Evolutionary conservation across 2,113 vertebrate genomes (phyloP).

Genomic region (Platysternon megacephalum): DNA sequence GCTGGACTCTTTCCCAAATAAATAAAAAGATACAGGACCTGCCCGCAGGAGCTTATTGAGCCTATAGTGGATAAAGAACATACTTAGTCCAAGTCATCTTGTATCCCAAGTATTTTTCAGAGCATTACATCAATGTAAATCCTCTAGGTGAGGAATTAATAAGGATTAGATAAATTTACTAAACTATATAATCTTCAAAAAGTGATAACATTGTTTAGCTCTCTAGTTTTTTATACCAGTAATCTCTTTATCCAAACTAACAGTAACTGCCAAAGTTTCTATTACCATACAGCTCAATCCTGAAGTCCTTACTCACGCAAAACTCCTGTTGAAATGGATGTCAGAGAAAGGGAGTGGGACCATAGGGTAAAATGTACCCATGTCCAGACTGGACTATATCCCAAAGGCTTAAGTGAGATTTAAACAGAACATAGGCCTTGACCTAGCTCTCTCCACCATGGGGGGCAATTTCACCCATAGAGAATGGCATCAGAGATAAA

Average conservation of each 20-base stretch:
- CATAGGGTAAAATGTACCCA: not conserved
- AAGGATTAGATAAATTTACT: slow-evolving; percentile 68
- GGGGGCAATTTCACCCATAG: not conserved
- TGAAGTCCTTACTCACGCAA: not conserved
- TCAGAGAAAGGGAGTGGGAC: not conserved
- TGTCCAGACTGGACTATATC: not conserved
- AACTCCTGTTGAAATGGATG: not conserved
- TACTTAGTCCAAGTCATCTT: not conserved
- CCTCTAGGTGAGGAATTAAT: slow-evolving; percentile 64
- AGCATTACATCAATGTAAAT: slow-evolving; percentile 40
- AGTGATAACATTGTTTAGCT: slow-evolving; percentile 64
- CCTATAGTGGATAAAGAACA: not conserved
- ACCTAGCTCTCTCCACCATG: not conserved
- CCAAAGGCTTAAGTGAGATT: not conserved
- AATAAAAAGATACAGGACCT: not conserved
- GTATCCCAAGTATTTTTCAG: slow-evolving; percentile 39
- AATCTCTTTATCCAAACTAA: slow-evolving; percentile 53
- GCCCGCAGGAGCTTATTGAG: not conserved
- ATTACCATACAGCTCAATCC: not conserved
- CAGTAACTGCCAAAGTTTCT: slow-evolving; percentile 44
- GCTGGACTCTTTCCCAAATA: rapidly evolving
- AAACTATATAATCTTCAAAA: slow-evolving; percentile 59
- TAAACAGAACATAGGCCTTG: not conserved
- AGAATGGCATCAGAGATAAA: not conserved
- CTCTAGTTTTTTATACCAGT: slow-evolving; percentile 13